Base-by-base conservation (phyloP, 2,888 invertebrate species). In the Rugalucina vietnamica region DNA sequence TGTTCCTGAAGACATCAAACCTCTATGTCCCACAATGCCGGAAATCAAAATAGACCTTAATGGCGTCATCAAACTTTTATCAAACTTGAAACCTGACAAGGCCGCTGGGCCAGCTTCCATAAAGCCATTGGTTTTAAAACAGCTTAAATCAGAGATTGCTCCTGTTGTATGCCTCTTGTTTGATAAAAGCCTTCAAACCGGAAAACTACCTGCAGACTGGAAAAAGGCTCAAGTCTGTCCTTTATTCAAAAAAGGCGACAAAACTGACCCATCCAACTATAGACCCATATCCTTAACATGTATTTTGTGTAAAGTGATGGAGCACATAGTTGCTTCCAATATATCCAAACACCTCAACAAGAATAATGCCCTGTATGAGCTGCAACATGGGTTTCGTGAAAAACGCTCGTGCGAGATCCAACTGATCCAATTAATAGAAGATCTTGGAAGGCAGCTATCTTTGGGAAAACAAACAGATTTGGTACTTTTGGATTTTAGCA, bases 371-470 rank as follows among this genome's bases (percentile, higher is more conserved):
- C 74, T 79, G 24, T 79, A 37, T 74, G 79, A 74, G 43, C 69
- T 79, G 14, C 73, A 73, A 24, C 65, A 65, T 50, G 49, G 65
- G 29, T 74, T 79, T 37, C 18, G 74, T 8, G 74, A 74, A 29
- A 43, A 37, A 65, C 49, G 43, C 21, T 81, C 76, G 14, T 81
- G 81, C 43, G 76, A 81, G 49, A 81, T 72, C 0, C 81, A 81
- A 27, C 65, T 81, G 12, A 76, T 76, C 27, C 32, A 74, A 54
- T 43, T 81, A n/a, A 21, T 32, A 43, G 39, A 57, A 36, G 1
- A 43, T 32, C 57, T 71, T 57, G n/a, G n/a, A 32, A 74, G 49
- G 24, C n/a, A n/a, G n/a, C n/a, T n/a, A n/a, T n/a, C n/a, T n/a
- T n/a, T n/a, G n/a, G n/a, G n/a, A n/a, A n/a, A n/a, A n/a, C n/a